phyloP scores from a whole-genome alignment of 1,140 invertebrate genomes.

The Drosophila virilis region DNA sequence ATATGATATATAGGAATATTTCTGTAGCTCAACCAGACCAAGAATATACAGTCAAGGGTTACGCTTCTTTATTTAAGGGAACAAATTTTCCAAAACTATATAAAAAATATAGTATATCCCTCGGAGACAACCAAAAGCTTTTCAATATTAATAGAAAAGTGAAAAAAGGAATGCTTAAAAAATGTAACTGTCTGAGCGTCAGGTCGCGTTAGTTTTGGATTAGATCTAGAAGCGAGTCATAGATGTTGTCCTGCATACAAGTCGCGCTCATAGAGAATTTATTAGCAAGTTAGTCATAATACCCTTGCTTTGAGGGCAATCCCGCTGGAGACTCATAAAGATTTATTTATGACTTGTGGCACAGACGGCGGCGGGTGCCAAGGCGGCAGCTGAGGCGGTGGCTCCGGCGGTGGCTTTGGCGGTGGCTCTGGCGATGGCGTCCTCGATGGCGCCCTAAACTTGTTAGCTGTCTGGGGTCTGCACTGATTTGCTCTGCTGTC shows the following conservation, averaged over 20 bases:
- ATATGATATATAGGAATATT: too few relatives aligned
- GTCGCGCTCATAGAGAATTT: not conserved
- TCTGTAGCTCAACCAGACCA: too few relatives aligned
- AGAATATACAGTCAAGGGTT: too few relatives aligned
- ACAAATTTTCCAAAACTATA: too few relatives aligned
- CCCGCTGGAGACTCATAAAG: slow-evolving; percentile 55
- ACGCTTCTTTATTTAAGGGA: too few relatives aligned
- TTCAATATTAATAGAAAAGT: too few relatives aligned
- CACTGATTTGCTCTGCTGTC: slow-evolving; percentile 65
- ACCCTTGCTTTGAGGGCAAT: not conserved
- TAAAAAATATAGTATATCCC: too few relatives aligned
- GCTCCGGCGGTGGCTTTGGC: slow-evolving; percentile 1
- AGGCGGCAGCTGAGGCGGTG: too few relatives aligned
- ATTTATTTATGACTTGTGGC: slow-evolving; percentile 64
- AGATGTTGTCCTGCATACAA: not conserved
- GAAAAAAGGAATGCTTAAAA: too few relatives aligned
- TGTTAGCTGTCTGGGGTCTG: slow-evolving; percentile 67
- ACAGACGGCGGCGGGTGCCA: not conserved
- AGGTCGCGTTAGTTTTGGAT: not conserved
- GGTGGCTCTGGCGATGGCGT: not conserved
- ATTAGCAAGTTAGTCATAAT: slow-evolving; percentile 34
- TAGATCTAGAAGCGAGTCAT: not conserved
- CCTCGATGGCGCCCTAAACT: slow-evolving; percentile 28
- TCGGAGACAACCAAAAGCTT: too few relatives aligned
- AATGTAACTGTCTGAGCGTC: too few relatives aligned